Percentiles rank a stretch among this genome's conserved stretches.
Conservation (phyloP, 2,797 vertebrate species). For the Petrocephalus schoutedeni region DNA sequence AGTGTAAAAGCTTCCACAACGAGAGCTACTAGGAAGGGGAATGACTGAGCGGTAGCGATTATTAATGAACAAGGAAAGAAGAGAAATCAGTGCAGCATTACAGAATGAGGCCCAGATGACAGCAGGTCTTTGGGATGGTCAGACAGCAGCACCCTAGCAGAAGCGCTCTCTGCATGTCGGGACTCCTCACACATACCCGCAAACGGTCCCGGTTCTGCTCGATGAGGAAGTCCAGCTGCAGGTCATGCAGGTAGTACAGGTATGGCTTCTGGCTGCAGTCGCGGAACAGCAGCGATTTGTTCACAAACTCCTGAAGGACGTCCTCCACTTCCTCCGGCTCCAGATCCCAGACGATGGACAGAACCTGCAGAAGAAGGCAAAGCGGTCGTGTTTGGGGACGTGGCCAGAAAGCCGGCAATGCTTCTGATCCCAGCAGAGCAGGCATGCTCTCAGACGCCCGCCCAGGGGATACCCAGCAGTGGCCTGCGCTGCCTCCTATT, state of each 20-base stretch:
- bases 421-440: neutral
- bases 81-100: neutral
- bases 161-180: neutral
- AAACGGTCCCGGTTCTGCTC: conserved; percentile 82
- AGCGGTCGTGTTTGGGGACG: neutral
- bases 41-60: neutral
- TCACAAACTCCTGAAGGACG: conserved; percentile 87
- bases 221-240: conserved; percentile 92
- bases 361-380: conserved; percentile 62
- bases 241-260: conserved; percentile 91
- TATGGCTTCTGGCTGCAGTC: conserved; percentile 80
- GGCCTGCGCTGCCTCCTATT: neutral
- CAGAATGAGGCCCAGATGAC: neutral
- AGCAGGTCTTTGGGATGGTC: neutral
- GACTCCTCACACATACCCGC: conserved; percentile 57
- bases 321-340: conserved; percentile 93
- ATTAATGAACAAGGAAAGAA: neutral
- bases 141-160: neutral
- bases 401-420: neutral
- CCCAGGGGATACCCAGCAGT: too few relatives aligned
- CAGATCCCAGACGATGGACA: conserved; percentile 87
- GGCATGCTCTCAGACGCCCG: neutral
- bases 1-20: neutral
- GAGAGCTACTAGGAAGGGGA: neutral
- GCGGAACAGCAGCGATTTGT: conserved; percentile 88